phyloP scores from a whole-genome alignment of 2,797 vertebrate species.

The Pseudochaenichthys georgianus region DNA sequence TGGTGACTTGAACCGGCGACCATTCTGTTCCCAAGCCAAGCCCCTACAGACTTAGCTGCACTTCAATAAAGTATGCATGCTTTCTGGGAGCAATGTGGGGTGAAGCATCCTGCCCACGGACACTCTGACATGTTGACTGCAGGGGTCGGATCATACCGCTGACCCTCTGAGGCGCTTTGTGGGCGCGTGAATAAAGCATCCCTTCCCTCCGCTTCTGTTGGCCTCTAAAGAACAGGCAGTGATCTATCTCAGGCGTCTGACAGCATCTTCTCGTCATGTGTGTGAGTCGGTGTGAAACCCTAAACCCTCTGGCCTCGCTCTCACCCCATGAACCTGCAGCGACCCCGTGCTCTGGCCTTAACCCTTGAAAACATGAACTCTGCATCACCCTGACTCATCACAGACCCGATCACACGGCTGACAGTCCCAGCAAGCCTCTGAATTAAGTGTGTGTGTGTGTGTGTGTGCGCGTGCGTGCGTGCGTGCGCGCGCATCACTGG shows the following conservation, averaged over 20 bases:
- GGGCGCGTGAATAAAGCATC: not conserved
- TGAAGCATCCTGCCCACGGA: too few species aligned
- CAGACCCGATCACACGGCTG: constrained; percentile 42
- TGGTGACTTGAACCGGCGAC: too few species aligned
- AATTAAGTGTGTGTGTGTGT: constrained; percentile 2
- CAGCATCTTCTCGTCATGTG: constrained; percentile 11
- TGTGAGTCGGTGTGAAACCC: constrained; percentile 40
- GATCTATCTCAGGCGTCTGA: not conserved
- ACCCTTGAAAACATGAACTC: constrained; percentile 66
- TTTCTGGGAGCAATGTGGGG: too few species aligned
- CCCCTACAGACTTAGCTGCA: too few species aligned
- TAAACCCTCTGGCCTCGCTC: constrained; percentile 54
- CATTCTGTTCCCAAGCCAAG: too few species aligned
- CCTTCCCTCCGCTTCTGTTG: not conserved
- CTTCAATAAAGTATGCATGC: too few species aligned
- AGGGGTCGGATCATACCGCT: too few species aligned
- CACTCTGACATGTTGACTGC: too few species aligned
- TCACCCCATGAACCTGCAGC: constrained; percentile 65
- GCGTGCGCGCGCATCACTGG: not conserved
- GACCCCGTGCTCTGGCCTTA: constrained; percentile 55
- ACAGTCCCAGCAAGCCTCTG: constrained; percentile 35
- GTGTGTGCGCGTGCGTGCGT: not conserved
- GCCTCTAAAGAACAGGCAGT: not conserved
- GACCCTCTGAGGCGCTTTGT: not conserved
- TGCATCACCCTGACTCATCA: constrained; percentile 70